These are phyloP conservation scores for Hirtodrosophila histrioides DNA, from an alignment of 2,888 invertebrate species.

Conservation along the genomic window DNA sequence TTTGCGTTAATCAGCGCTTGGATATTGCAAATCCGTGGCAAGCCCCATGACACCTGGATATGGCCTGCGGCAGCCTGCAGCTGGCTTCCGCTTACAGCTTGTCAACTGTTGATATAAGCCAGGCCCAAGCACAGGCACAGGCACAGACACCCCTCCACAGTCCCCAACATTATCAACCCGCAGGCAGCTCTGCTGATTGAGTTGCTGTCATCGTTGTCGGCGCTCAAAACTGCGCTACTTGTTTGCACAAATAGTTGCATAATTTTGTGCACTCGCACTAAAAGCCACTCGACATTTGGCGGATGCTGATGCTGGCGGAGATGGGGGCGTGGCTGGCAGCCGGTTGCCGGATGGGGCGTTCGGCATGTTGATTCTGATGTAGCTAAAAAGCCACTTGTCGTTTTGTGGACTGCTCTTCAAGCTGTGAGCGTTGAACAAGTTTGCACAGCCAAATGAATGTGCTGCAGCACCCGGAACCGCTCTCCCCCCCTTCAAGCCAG, in stretches of 20 bases:
- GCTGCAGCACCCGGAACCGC: constrained; percentile 11
- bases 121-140: background rate
- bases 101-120: constrained; percentile 32
- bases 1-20: constrained; percentile 17
- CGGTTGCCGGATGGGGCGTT: constrained; percentile 35
- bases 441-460: constrained; percentile 75
- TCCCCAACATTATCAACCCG: constrained; percentile 1
- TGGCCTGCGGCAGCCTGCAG: constrained; percentile 14
- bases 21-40: constrained; percentile 4
- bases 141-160: background rate
- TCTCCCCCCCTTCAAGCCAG: background rate
- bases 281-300: constrained; percentile 61
- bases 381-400: constrained; percentile 76
- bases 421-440: constrained; percentile 71
- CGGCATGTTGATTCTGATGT: constrained; percentile 72
- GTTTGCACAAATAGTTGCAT: constrained; percentile 75
- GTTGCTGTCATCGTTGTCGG: constrained; percentile 44
- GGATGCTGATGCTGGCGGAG: background rate
- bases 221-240: constrained; percentile 37
- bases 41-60: constrained; percentile 21
- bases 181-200: constrained; percentile 43
- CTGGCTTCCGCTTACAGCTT: constrained; percentile 33
- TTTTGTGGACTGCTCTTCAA: constrained; percentile 57
- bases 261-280: constrained; percentile 65
- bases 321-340: constrained; percentile 8